Evolutionary conservation across 2,113 vertebrate species (phyloP), one percentile per base, ranked within the genome.

Genomic region (Archocentrus centrarchus): DNA sequence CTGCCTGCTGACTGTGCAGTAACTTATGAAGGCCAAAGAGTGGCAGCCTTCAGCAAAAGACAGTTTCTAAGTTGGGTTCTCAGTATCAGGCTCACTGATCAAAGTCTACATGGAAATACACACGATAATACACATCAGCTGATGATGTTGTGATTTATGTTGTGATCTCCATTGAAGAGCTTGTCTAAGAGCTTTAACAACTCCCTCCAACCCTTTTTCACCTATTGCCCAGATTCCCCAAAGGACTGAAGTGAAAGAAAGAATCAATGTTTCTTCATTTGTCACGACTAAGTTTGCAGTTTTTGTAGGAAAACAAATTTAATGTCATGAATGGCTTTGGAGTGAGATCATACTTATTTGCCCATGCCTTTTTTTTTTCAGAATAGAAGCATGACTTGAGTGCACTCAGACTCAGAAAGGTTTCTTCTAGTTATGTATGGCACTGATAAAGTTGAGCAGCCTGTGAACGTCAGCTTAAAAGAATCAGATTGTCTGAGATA

Each of bases 11-110:
- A 41, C 22, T 18, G 22, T 86, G 85, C 47, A 89, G 78, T 89
- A 66, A 59, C 53, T 60, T 1, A 10, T 35, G 1, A 27, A 47
- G 30, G 44, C 84, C 89, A 66, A 27, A 7, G 47, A 76, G 75
- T 27, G 83, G 81, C 89, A 82, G 80, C 73, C 68, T 57, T 78
- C 62, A 70, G 17, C 66, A 70, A 70, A 70, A 32, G 63, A 64
- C 81, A 91, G 59, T 44, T 5, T n/a, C 14, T 17, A 58, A 20
- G 44, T 50, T 50, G 41, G 14, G 9, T 27, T 50, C 9, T 70
- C 24, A 0, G 41, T 9, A 3, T 27, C 44, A 7, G 66, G 47
- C 8, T 68, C 0, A 0, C 30, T 30, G 41, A 70, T 70, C 8
- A 22, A 68, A 50, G 41, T 70, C 41, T 50, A 30, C 64, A 50